These are phyloP conservation scores for Choloepus didactylus DNA, from an alignment of 2,797 vertebrate species.

Conservation along the genomic window DNA sequence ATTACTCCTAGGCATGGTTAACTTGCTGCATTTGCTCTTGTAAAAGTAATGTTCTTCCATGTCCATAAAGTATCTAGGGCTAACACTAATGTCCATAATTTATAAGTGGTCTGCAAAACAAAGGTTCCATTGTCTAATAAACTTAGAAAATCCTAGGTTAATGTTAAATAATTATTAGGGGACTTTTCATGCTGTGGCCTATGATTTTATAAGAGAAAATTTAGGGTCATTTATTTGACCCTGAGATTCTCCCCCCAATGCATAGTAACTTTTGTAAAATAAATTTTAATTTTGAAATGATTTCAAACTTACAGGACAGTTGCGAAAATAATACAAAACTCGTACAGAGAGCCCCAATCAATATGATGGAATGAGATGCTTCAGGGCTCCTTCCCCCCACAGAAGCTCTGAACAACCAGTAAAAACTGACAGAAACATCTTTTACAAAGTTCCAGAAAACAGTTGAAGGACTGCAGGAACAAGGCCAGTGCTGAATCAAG, in stretches of 20 bases:
- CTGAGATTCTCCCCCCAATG: neutral
- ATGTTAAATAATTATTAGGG: neutral
- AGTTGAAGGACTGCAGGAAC: too few relatives aligned
- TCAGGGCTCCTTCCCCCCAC: too few relatives aligned
- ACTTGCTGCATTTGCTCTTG: neutral
- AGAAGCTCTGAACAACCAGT: too few relatives aligned
- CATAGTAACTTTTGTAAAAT: neutral
- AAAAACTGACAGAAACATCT: too few relatives aligned
- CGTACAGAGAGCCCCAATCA: too few relatives aligned
- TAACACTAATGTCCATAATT: conserved; percentile 5
- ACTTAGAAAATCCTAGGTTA: neutral
- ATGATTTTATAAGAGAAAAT: neutral
- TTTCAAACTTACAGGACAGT: too few relatives aligned
- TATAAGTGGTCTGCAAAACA: neutral
- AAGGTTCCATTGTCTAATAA: neutral
- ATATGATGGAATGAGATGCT: too few relatives aligned
- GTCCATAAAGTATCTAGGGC: neutral
- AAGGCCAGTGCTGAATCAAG: too few relatives aligned
- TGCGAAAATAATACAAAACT: too few relatives aligned
- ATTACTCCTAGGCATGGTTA: neutral
- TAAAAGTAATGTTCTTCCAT: neutral
- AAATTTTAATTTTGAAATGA: too few relatives aligned
- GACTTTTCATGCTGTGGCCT: neutral
- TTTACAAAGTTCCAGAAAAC: too few relatives aligned
- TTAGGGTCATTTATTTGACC: neutral